Evolutionary conservation across 2,888 invertebrate species (phyloP).

Genomic region (Eupithecia dodoneata): DNA sequence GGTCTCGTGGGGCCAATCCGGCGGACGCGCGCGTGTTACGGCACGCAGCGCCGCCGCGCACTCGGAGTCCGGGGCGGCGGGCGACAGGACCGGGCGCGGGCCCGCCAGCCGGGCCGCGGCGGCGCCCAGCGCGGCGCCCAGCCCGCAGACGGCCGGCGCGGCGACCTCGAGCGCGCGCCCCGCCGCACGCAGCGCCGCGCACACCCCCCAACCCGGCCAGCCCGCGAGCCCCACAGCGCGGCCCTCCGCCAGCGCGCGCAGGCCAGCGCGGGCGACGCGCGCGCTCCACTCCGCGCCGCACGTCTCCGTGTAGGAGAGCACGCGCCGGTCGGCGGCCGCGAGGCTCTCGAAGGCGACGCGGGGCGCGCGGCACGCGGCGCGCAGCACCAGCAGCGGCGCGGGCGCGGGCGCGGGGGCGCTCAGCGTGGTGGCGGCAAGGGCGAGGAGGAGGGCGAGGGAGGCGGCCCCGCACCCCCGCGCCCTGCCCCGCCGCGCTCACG

Average conservation of each 20-base stretch:
- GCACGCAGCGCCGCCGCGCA: slow-evolving; percentile 52
- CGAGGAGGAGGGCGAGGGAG: slow-evolving; percentile 60
- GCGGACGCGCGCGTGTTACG: slow-evolving; percentile 49
- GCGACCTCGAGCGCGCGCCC: slow-evolving; percentile 48
- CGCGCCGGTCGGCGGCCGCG: slow-evolving; percentile 52
- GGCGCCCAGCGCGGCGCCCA: slow-evolving; percentile 50
- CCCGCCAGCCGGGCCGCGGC: slow-evolving; percentile 57
- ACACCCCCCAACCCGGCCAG: slow-evolving; percentile 54
- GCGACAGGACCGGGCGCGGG: slow-evolving; percentile 53
- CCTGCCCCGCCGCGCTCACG: slow-evolving; percentile 68
- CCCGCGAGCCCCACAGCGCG: slow-evolving; percentile 51
- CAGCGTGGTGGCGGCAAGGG: slow-evolving; percentile 49
- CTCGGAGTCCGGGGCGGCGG: slow-evolving; percentile 47
- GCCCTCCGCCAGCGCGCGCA: slow-evolving; percentile 54
- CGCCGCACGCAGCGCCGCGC: slow-evolving; percentile 54
- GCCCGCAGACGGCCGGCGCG: slow-evolving; percentile 47
- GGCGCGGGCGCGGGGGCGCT: slow-evolving; percentile 53
- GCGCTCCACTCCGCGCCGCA: slow-evolving; percentile 59
- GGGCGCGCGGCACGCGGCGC: slow-evolving; percentile 56
- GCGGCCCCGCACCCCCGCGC: slow-evolving; percentile 63
- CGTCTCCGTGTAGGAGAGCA: slow-evolving; percentile 64
- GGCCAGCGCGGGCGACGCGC: slow-evolving; percentile 55
- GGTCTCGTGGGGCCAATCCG: slow-evolving; percentile 51
- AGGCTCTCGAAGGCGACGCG: slow-evolving; percentile 45
- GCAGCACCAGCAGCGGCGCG: slow-evolving; percentile 64